A percentile compares a stretch with the other conserved stretches of the same genome.
Conservation (phyloP, 2,888 invertebrate genomes). For the Baronia brevicornis region DNA sequence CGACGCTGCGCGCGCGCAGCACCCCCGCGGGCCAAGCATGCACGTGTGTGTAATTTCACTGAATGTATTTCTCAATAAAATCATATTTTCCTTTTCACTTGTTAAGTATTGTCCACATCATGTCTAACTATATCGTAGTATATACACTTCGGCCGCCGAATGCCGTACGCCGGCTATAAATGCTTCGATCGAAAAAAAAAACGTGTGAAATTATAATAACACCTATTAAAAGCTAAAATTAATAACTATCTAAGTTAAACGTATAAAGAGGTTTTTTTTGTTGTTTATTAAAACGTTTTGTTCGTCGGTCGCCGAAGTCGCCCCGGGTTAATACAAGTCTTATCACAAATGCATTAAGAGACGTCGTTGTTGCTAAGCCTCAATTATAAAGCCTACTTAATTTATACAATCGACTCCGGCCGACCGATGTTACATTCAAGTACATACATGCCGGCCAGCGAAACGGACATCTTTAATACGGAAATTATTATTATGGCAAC, state of each 20-base stretch:
- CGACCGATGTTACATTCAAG: conserved; percentile 28
- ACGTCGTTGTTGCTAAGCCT: conserved; percentile 33
- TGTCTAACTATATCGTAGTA: conserved; percentile 68
- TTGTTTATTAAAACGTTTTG: conserved; percentile 18
- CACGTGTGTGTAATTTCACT: conserved; percentile 58
- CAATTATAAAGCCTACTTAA: conserved; percentile 37
- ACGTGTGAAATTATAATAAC: conserved; percentile 62
- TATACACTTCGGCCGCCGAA: conserved; percentile 43
- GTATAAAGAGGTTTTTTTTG: conserved; percentile 54
- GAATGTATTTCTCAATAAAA: conserved; percentile 72
- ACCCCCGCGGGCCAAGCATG: conserved; percentile 43
- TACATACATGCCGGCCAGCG: conserved; percentile 10
- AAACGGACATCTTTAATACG: conserved; percentile 7
- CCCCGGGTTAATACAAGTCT: conserved; percentile 27
- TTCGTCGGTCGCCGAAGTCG: conserved; percentile 31
- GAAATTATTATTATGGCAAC: too few species aligned
- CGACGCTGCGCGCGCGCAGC: conserved; percentile 18
- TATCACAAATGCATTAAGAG: conserved; percentile 54
- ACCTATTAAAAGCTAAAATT: conserved; percentile 72
- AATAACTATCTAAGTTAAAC: conserved; percentile 65
- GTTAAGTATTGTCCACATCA: conserved; percentile 74
- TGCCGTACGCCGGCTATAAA: conserved; percentile 39
- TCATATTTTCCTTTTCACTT: conserved; percentile 61
- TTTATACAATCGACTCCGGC: conserved; percentile 28
- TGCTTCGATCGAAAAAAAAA: conserved; percentile 46